phyloP scores from a whole-genome alignment of 2,888 invertebrate species.

The Acanthoscelides obtectus region DNA sequence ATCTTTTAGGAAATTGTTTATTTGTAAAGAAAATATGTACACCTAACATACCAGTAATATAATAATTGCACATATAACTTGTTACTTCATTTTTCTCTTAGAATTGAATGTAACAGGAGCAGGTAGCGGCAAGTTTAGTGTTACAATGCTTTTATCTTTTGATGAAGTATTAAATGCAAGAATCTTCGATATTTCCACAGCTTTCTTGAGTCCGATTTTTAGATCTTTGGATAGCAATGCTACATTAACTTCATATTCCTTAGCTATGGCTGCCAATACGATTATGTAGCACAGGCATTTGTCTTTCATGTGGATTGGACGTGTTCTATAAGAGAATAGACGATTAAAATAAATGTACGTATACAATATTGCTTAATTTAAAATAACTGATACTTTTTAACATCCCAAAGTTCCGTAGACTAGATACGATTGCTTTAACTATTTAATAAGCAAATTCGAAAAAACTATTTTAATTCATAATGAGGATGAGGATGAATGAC shows the following conservation, averaged over 20 bases:
- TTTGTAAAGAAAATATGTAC: background rate
- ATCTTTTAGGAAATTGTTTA: background rate
- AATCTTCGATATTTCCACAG: conserved; percentile 37
- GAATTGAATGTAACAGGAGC: conserved; percentile 23
- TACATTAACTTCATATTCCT: conserved; percentile 36
- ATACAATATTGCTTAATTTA: too few relatives aligned
- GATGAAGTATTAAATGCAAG: conserved; percentile 34
- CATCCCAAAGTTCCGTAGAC: too few relatives aligned
- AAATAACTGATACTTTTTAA: too few relatives aligned
- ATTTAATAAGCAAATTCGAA: too few relatives aligned
- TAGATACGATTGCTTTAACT: too few relatives aligned
- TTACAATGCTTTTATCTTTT: conserved; percentile 31
- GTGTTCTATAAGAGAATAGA: conserved; percentile 31
- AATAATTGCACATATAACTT: background rate
- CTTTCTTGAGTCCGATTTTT: conserved; percentile 38
- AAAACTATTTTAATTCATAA: too few relatives aligned
- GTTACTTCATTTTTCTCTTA: conserved; percentile 24
- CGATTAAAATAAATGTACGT: too few relatives aligned
- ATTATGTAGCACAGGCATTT: conserved; percentile 41
- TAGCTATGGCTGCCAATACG: conserved; percentile 37
- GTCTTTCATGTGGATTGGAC: conserved; percentile 42
- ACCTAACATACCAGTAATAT: background rate
- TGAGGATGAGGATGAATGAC: too few relatives aligned
- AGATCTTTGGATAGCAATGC: conserved; percentile 34
- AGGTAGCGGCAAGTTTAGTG: conserved; percentile 38